A percentile compares a stretch with the other conserved stretches of the same genome.
phyloP scores from a whole-genome alignment of 2,113 vertebrate species.

The Nothobranchius kuhntae region DNA sequence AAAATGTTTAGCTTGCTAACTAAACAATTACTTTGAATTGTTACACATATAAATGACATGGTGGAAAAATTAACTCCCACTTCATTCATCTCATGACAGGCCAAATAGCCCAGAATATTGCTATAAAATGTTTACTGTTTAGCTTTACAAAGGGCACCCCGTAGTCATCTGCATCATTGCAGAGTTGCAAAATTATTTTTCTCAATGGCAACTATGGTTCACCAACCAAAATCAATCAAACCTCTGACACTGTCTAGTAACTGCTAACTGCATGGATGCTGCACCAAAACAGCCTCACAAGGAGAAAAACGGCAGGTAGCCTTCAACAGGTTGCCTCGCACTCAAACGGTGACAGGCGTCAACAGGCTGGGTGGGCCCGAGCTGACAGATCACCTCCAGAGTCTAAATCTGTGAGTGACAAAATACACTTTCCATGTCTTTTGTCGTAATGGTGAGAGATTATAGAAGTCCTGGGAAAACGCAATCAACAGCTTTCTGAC shows the following conservation, averaged over 20 bases:
- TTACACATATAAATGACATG: too few relatives aligned
- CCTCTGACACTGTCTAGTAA: conserved; percentile 34
- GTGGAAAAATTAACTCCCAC: too few relatives aligned
- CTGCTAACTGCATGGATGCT: conserved; percentile 29
- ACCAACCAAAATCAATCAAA: conserved; percentile 45
- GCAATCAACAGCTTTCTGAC: conserved; percentile 42
- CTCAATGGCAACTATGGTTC: conserved; percentile 18
- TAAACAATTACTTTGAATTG: too few relatives aligned
- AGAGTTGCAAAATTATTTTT: conserved; percentile 15
- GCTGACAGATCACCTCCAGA: conserved; percentile 56
- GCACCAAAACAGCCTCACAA: conserved; percentile 16
- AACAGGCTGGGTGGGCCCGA: conserved; percentile 31
- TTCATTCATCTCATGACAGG: too few relatives aligned
- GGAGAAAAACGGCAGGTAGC: conserved; percentile 36
- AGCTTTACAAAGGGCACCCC: too few relatives aligned
- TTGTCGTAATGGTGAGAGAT: conserved; percentile 37
- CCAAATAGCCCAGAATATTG: too few relatives aligned
- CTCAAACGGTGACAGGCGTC: conserved; percentile 36
- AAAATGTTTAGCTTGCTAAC: too few relatives aligned
- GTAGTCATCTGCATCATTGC: background rate
- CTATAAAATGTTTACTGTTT: too few relatives aligned
- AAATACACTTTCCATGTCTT: conserved; percentile 32
- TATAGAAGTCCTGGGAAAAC: conserved; percentile 45
- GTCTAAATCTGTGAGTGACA: conserved; percentile 26
- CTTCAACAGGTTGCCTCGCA: conserved; percentile 26